phyloP scores from a whole-genome alignment of 2,797 vertebrate species.

The Spondyliosoma cantharus region DNA sequence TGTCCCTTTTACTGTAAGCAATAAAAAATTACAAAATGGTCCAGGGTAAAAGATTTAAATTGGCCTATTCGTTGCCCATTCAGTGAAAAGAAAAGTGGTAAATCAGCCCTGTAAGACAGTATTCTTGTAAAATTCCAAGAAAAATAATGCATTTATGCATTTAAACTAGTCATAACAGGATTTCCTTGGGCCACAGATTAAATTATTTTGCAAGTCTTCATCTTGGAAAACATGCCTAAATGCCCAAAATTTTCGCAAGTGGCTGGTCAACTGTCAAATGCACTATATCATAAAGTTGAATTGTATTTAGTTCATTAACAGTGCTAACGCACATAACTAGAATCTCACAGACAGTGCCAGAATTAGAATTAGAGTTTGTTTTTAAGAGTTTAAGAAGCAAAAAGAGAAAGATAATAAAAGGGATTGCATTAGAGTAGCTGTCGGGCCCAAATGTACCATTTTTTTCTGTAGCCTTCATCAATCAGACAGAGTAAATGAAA shows the following conservation, averaged over 20 bases:
- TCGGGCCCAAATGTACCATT: slow-evolving; percentile 56
- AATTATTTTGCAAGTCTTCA: slow-evolving; percentile 18
- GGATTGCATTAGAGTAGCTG: slow-evolving; percentile 50
- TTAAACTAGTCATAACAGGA: slow-evolving; percentile 26
- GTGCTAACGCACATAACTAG: slow-evolving; percentile 22
- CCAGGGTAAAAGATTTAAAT: slow-evolving; percentile 38
- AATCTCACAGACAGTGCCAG: slow-evolving; percentile 31
- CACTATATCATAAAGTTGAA: slow-evolving; percentile 5
- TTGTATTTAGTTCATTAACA: slow-evolving; percentile 40
- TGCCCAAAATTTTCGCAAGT: slow-evolving; percentile 12
- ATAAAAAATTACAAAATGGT: slow-evolving; percentile 49
- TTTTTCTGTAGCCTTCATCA: slow-evolving; percentile 60
- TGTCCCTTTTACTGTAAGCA: slow-evolving; percentile 43
- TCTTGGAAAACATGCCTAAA: slow-evolving; percentile 5
- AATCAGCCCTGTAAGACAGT: slow-evolving; percentile 42
- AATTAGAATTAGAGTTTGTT: slow-evolving; percentile 45
- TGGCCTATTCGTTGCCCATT: slow-evolving; percentile 49
- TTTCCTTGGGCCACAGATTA: slow-evolving; percentile 25
- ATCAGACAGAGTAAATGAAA: slow-evolving; percentile 62
- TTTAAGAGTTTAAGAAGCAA: slow-evolving; percentile 45
- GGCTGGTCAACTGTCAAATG: slow-evolving; percentile 31
- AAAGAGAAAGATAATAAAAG: slow-evolving; percentile 25
- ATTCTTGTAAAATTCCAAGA: slow-evolving; percentile 50
- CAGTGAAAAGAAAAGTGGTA: slow-evolving; percentile 45
- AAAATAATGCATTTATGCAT: slow-evolving; percentile 37